Evolutionary conservation across 2,113 vertebrate species (phyloP).

Genomic region (Hippocampus comes): DNA sequence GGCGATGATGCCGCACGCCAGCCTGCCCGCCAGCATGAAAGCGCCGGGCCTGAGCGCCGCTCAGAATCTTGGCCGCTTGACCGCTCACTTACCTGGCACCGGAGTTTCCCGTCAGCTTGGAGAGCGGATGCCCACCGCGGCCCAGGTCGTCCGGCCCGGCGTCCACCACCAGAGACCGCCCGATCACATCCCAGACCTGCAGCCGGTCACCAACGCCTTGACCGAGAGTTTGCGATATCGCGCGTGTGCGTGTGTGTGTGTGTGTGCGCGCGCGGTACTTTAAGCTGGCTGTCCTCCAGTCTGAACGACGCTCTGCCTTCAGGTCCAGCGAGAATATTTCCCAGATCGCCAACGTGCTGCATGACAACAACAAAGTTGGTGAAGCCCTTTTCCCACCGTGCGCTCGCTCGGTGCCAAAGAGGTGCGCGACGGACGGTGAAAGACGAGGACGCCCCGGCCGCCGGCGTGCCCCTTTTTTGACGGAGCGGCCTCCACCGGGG

Average conservation of each 20-base stretch:
- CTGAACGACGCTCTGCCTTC: slow-evolving; percentile 80
- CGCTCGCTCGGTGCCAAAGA: too few species aligned
- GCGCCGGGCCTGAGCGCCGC: not conserved
- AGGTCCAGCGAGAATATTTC: slow-evolving; percentile 75
- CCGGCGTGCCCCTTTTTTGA: too few species aligned
- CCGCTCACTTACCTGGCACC: slow-evolving; percentile 73
- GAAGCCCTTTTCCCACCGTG: too few species aligned
- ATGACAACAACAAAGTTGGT: not conserved
- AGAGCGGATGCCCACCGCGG: slow-evolving; percentile 74
- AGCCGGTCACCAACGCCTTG: not conserved
- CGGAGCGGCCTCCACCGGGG: too few species aligned
- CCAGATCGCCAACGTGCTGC: slow-evolving; percentile 86
- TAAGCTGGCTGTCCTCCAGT: slow-evolving; percentile 78
- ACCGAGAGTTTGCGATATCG: not conserved
- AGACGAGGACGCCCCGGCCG: too few species aligned
- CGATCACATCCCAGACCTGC: slow-evolving; percentile 88
- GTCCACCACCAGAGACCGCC: slow-evolving; percentile 86
- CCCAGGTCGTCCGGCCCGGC: slow-evolving; percentile 85
- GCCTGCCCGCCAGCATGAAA: slow-evolving; percentile 52
- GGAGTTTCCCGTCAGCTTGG: slow-evolving; percentile 82
- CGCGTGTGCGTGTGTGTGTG: not conserved
- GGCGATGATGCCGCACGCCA: slow-evolving; percentile 90
- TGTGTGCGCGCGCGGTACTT: slow-evolving; percentile 64
- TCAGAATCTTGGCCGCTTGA: too few species aligned
- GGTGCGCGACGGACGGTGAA: too few species aligned